These are phyloP conservation scores for Drosophila diplacantha DNA, from an alignment of 2,888 invertebrate species.

Conservation along the genomic window DNA sequence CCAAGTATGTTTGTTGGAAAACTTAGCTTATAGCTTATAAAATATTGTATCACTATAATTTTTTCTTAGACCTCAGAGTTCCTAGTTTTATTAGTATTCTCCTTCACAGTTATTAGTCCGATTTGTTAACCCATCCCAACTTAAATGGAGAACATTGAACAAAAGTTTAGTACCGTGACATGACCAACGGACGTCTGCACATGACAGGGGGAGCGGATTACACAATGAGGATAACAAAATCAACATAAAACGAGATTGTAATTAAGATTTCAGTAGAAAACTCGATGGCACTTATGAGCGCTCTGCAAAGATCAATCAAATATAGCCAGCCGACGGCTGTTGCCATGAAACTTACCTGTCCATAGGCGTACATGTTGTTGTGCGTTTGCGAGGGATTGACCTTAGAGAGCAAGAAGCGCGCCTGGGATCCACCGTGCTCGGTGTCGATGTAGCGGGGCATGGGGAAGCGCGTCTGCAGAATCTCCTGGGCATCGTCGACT, in stretches of 20 bases:
- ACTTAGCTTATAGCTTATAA: too few relatives aligned
- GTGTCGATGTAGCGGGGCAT: slow-evolving; percentile 99
- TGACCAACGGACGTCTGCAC: slow-evolving; percentile 76
- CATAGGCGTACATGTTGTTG: slow-evolving; percentile 98
- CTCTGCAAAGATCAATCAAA: slow-evolving; percentile 28
- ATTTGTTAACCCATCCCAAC: slow-evolving; percentile 10
- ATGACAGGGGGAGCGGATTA: slow-evolving; percentile 33
- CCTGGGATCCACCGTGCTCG: slow-evolving; percentile 99
- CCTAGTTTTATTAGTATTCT: background rate
- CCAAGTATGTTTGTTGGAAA: slow-evolving; percentile 1
- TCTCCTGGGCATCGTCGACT: slow-evolving; percentile 97
- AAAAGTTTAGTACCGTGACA: slow-evolving; percentile 76
- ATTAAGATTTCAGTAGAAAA: slow-evolving; percentile 4
- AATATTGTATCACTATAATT: too few relatives aligned
- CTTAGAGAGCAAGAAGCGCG: slow-evolving; percentile 97
- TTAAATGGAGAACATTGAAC: slow-evolving; percentile 34
- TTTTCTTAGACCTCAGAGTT: background rate
- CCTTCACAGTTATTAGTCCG: background rate
- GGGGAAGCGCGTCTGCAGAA: slow-evolving; percentile 96
- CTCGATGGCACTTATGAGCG: slow-evolving; percentile 14
- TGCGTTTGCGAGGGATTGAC: slow-evolving; percentile 99
- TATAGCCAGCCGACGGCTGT: background rate
- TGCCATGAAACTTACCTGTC: slow-evolving; percentile 80
- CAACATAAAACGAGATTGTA: slow-evolving; percentile 36
- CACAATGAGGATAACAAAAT: slow-evolving; percentile 52